Conservation (phyloP, 92 coral and sea anemone species). For the Umimayanthus kanabou region DNA sequence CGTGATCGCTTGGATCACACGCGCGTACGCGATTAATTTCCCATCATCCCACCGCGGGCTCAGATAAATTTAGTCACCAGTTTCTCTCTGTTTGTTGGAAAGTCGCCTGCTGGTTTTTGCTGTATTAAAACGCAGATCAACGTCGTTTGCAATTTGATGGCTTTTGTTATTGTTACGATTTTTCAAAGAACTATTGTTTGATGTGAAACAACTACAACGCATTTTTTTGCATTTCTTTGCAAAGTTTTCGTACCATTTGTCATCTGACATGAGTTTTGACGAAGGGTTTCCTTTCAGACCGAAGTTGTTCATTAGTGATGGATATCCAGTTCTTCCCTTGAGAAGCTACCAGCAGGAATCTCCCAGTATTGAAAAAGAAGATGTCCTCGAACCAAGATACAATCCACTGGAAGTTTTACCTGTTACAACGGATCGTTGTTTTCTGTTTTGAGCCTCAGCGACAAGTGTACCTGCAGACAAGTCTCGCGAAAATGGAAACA, state of each 20-base stretch:
- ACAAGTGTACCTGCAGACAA: constrained; percentile 65
- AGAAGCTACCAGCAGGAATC: not conserved
- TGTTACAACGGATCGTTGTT: constrained; percentile 57
- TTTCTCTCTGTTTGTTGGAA: not conserved
- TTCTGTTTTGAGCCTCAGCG: constrained; percentile 49
- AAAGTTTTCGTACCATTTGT: not conserved
- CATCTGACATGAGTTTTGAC: not conserved
- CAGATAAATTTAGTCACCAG: constrained; percentile 5
- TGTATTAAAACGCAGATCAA: not conserved
- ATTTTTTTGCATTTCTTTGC: not conserved
- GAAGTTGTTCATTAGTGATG: not conserved
- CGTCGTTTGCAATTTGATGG: not conserved
- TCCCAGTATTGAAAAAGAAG: not conserved
- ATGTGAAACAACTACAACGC: not conserved
- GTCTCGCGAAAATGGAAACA: constrained; percentile 73
- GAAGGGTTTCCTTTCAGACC: constrained; percentile 2
- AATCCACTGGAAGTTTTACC: constrained; percentile 56
- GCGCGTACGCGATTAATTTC: too few species aligned
- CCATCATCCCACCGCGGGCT: too few species aligned
- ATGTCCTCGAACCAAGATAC: not conserved
- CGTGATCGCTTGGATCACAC: too few species aligned
- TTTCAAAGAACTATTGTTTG: not conserved
- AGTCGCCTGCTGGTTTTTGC: constrained; percentile 18
- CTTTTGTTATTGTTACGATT: too few species aligned
- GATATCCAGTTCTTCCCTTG: not conserved